A percentile compares a stretch with the other conserved stretches of the same genome.
Conservation (phyloP, 1,140 invertebrate genomes). For the Drosophila grimshawi region DNA sequence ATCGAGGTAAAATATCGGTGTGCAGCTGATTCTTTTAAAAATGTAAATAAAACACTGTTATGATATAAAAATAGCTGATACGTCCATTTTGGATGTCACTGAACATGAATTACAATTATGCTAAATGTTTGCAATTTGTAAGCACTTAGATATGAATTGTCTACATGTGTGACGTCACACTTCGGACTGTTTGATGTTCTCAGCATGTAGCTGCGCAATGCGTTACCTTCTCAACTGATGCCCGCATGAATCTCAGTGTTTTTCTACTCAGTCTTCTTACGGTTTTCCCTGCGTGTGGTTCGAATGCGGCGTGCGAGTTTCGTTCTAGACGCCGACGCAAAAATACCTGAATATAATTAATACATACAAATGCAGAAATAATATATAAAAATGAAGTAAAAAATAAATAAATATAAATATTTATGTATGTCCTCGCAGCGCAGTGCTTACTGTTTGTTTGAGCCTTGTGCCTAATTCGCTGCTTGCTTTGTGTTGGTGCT, state of each 20-base stretch:
- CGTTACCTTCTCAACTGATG: slow-evolving; percentile 4
- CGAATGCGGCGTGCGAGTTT: neutral
- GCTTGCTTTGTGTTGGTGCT: slow-evolving; percentile 38
- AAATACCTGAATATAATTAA: slow-evolving; percentile 21
- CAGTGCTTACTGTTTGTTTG: slow-evolving; percentile 32
- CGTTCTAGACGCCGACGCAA: slow-evolving; percentile 26
- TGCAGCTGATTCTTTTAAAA: neutral
- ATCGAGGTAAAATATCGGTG: neutral
- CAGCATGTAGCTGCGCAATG: slow-evolving; percentile 4
- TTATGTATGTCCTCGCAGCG: slow-evolving; percentile 19
- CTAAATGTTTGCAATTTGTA: neutral
- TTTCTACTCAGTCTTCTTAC: slow-evolving; percentile 42
- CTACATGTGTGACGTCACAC: slow-evolving; percentile 15
- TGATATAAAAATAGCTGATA: neutral
- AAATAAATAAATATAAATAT: slow-evolving; percentile 29
- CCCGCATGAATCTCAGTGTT: slow-evolving; percentile 25
- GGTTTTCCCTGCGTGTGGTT: slow-evolving; percentile 42
- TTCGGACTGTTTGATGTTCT: slow-evolving; percentile 6
- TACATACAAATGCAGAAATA: slow-evolving; percentile 26
- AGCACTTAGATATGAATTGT: neutral
- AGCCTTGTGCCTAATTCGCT: slow-evolving; percentile 45
- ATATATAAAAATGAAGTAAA: slow-evolving; percentile 37
- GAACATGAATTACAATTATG: too few relatives aligned
- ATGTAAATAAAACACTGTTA: neutral
- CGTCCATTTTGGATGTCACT: neutral